Conservation (phyloP, 2,113 vertebrate genomes). For the Pongo pygmaeus region DNA sequence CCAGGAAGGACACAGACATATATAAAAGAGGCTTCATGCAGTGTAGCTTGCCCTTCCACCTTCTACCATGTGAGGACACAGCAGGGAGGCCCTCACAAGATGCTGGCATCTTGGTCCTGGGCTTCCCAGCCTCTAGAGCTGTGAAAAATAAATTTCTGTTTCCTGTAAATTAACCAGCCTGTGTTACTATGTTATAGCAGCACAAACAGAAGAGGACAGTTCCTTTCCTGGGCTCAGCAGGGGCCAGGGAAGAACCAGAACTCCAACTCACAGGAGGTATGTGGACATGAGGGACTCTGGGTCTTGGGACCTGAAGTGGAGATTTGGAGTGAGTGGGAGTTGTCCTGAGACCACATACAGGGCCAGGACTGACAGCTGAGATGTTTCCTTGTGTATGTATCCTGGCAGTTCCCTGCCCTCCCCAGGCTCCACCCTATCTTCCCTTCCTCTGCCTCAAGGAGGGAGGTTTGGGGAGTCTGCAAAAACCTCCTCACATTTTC, state of each 20-base stretch:
- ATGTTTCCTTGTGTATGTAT: rapidly evolving
- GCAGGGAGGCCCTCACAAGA: not conserved
- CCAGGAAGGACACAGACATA: not conserved
- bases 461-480: not conserved
- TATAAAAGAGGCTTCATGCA: not conserved
- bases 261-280: too few relatives aligned
- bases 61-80: not conserved
- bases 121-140: not conserved
- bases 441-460: not conserved
- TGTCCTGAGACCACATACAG: not conserved
- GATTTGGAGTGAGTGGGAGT: not conserved
- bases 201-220: not conserved
- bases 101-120: not conserved
- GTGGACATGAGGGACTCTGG: not conserved
- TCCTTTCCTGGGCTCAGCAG: not conserved
- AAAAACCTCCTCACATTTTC: not conserved
- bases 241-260: not conserved
- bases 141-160: not conserved
- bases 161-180: too few relatives aligned
- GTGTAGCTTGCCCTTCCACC: not conserved
- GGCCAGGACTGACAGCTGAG: not conserved
- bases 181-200: not conserved
- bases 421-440: not conserved
- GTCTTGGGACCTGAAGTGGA: not conserved
- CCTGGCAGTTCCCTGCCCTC: too few relatives aligned